Base-by-base conservation (phyloP, 2,888 invertebrate species). In the Cotesia congregata region DNA sequence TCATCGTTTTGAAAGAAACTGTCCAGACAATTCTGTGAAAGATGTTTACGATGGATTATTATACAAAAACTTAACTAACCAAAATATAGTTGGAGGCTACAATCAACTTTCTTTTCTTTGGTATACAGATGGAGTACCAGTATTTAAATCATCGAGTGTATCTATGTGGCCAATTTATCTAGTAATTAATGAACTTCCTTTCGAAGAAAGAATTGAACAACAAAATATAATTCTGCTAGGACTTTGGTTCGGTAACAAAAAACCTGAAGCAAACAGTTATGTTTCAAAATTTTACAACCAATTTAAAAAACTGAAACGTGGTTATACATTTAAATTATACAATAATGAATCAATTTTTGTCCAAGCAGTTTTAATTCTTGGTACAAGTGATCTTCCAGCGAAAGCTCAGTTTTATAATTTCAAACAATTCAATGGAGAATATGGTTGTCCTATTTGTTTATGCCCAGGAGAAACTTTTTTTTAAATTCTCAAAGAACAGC, bases 331-430 rank as follows among this genome's bases (percentile, higher is more conserved):
- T 6, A 3, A 17, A 4, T 17, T 65, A 20, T 62, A 41, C 4
- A 40, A 39, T 38, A 20, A 15, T 62, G 15, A 40, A 61, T 7
- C 17, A 65, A 69, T 78, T 59, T 67, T 62, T 39, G 76, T 79
- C 50, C 50, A 50, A 67, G 77, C 76, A 6, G 75, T 77, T 1
- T 72, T 78, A 38, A 60, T 76, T 12, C 50, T 64, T 50, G 78
- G 79, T 7, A 78, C 78, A 39, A 75, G 78, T 20, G 80, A 80
- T 78, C 38, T 79, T 9, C 80, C 78, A 59, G 80, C 77, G 4
- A 79, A 79, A 74, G 40, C 73, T 3, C 38, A 75, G 12, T 80
- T 76, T 59, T 70, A 79, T 0, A 78, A 79, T 72, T 76, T 79
- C 41, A 79, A 41, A 9, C 59, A 70, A 0, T 74, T 69, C 67